Conservation (phyloP, 2,888 invertebrate genomes). For the Acronicta leporina region DNA sequence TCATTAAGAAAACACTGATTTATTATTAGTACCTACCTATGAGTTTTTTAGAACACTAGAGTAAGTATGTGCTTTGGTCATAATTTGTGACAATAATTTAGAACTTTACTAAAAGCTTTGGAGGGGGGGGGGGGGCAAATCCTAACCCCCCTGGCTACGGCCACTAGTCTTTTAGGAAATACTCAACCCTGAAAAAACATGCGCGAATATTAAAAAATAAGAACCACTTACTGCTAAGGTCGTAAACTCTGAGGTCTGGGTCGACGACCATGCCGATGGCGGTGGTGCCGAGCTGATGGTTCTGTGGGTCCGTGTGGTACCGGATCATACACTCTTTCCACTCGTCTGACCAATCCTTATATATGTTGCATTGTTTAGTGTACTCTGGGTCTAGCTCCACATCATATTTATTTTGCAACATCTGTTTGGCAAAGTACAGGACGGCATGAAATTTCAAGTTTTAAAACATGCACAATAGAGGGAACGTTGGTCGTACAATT, state of each 20-base stretch:
- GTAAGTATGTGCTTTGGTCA: too few relatives aligned
- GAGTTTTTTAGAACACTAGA: too few relatives aligned
- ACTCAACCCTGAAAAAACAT: too few relatives aligned
- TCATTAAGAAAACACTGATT: too few relatives aligned
- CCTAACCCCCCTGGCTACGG: too few relatives aligned
- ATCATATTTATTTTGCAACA: slow-evolving; percentile 81
- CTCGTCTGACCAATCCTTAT: slow-evolving; percentile 85
- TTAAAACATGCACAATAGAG: background rate
- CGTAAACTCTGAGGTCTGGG: slow-evolving; percentile 88
- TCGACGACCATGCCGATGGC: slow-evolving; percentile 92
- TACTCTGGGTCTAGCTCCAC: slow-evolving; percentile 75
- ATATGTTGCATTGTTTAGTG: slow-evolving; percentile 73
- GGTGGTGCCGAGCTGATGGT: slow-evolving; percentile 93
- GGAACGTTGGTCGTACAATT: too few relatives aligned
- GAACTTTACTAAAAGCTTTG: too few relatives aligned
- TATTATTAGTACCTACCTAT: too few relatives aligned
- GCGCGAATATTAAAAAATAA: background rate
- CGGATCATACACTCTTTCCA: slow-evolving; percentile 93
- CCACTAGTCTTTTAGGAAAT: too few relatives aligned
- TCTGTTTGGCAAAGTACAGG: slow-evolving; percentile 52
- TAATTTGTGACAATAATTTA: too few relatives aligned
- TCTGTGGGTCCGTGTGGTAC: slow-evolving; percentile 93
- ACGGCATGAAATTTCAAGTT: too few relatives aligned
- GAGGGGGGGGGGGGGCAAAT: too few relatives aligned
- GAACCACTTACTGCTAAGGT: slow-evolving; percentile 79